Percentiles rank a stretch among this genome's conserved stretches.
phyloP scores from a whole-genome alignment of 2,113 vertebrate species.

The Actenoides lindsayi region DNA sequence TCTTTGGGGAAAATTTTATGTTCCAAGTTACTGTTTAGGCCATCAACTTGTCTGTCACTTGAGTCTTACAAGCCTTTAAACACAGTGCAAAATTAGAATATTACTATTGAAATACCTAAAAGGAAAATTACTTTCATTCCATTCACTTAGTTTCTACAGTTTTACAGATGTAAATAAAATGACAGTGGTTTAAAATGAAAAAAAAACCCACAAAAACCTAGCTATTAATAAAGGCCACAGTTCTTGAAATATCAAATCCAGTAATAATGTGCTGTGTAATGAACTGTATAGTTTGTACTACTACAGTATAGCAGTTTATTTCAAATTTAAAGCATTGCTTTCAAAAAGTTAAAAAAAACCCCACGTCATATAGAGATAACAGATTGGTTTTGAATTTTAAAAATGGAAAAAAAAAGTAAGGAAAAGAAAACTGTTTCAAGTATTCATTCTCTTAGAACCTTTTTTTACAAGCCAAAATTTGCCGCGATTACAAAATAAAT shows the following conservation, averaged over 20 bases:
- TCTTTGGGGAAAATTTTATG: fast-evolving
- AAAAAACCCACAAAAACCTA: background rate
- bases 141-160: background rate
- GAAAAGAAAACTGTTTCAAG: background rate
- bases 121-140: background rate
- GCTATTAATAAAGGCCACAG: background rate
- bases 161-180: background rate
- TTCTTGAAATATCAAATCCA: background rate
- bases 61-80: background rate
- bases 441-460: background rate
- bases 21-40: background rate
- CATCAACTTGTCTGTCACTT: background rate
- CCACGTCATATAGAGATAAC: background rate
- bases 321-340: background rate
- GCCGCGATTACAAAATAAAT: background rate
- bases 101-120: background rate
- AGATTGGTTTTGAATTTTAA: background rate
- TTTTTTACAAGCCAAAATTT: background rate
- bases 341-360: background rate
- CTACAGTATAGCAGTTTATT: background rate
- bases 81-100: background rate
- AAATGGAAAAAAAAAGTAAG: background rate
- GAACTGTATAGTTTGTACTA: background rate
- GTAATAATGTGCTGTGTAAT: background rate
- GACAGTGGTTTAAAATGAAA: background rate